Evolutionary conservation across 1,140 invertebrate genomes (phyloP).

Genomic region (Hycleus cichorii): DNA sequence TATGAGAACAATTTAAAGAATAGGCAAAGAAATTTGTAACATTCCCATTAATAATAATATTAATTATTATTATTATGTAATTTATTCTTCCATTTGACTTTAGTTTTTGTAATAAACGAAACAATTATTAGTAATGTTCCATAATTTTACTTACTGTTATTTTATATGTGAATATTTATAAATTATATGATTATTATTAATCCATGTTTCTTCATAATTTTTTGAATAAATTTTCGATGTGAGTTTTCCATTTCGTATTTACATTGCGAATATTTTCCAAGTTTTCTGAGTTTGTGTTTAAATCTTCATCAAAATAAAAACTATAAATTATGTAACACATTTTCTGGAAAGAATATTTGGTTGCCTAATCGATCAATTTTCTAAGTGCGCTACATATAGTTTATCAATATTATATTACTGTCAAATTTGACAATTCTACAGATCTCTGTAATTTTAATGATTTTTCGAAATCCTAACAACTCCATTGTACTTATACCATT

Average conservation of each 20-base stretch:
- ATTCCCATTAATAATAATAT: conserved; percentile 23
- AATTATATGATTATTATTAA: conserved; percentile 20
- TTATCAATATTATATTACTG: too few relatives aligned
- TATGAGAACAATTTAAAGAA: neutral
- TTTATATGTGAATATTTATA: conserved; percentile 27
- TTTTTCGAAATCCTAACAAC: neutral
- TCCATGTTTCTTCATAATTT: conserved; percentile 21
- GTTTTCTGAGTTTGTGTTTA: too few relatives aligned
- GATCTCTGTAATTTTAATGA: neutral
- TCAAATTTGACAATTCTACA: too few relatives aligned
- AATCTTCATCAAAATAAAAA: too few relatives aligned
- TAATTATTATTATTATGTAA: conserved; percentile 18
- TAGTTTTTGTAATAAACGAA: conserved; percentile 13
- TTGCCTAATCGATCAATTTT: too few relatives aligned
- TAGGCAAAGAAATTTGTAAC: conserved; percentile 11
- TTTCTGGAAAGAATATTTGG: too few relatives aligned
- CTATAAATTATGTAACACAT: too few relatives aligned
- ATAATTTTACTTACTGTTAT: conserved; percentile 26
- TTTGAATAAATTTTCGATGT: conserved; percentile 24
- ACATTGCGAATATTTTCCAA: too few relatives aligned
- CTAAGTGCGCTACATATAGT: too few relatives aligned
- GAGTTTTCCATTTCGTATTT: neutral
- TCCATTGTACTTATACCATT: neutral
- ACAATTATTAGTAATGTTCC: conserved; percentile 21
- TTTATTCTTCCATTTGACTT: conserved; percentile 26